phyloP scores from a whole-genome alignment of 1,140 invertebrate genomes.

The Meloidogyne chitwoodi region DNA sequence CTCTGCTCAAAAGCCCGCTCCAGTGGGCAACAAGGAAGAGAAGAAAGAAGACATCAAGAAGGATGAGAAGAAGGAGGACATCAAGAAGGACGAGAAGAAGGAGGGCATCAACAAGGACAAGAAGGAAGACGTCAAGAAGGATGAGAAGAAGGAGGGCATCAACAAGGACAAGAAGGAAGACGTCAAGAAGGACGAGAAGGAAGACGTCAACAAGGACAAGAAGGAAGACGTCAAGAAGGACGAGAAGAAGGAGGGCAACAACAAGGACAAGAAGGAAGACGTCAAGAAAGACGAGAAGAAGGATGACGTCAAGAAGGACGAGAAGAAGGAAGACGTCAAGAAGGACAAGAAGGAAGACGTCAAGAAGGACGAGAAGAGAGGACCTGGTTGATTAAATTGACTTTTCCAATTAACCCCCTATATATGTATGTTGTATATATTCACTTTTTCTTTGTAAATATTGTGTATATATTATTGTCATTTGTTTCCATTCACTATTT shows the following conservation, averaged over 20 bases:
- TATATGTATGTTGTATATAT: too few relatives aligned
- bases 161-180: too few relatives aligned
- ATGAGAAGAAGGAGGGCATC: background rate
- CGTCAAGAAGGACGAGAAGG: background rate
- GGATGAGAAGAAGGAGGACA: background rate
- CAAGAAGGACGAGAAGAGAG: background rate
- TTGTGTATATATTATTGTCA: too few relatives aligned
- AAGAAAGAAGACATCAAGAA: too few relatives aligned
- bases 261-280: background rate
- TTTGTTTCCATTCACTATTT: too few relatives aligned
- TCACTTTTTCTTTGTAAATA: too few relatives aligned
- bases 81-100: background rate
- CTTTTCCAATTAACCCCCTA: too few relatives aligned
- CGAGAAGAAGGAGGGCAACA: background rate
- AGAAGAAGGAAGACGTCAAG: background rate
- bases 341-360: background rate
- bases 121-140: background rate
- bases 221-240: too few relatives aligned
- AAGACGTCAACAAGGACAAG: background rate
- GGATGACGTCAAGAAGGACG: too few relatives aligned
- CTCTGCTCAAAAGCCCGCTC: background rate
- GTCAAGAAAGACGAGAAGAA: background rate
- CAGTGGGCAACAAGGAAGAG: background rate
- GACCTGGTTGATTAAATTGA: background rate
- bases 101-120: background rate